phyloP scores from a whole-genome alignment of 1,140 invertebrate species.

The Pomacea maculata region DNA sequence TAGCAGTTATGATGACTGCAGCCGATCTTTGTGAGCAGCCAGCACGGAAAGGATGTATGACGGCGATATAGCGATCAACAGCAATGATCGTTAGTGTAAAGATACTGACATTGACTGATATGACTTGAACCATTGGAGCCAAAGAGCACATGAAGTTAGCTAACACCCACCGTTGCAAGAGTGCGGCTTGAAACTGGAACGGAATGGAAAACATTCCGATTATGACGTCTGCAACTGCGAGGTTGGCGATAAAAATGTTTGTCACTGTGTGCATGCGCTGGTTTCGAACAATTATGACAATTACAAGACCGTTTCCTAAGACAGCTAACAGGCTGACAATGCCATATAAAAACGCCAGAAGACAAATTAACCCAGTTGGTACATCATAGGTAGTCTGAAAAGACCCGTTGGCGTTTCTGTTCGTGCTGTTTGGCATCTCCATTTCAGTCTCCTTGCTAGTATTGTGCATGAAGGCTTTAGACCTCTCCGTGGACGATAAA shows the following conservation, averaged over 20 bases:
- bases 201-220: conserved; percentile 59
- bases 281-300: conserved; percentile 77
- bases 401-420: no score
- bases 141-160: conserved; percentile 84
- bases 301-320: conserved; percentile 82
- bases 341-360: conserved; percentile 83
- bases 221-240: conserved; percentile 58
- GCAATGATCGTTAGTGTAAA: conserved; percentile 85
- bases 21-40: conserved; percentile 44
- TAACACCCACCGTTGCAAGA: conserved; percentile 73
- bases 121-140: conserved; percentile 80
- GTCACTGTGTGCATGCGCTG: conserved; percentile 80
- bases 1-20: conserved; percentile 49
- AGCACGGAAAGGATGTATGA: conserved; percentile 77
- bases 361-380: conserved; percentile 75
- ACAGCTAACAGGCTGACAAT: conserved; percentile 80
- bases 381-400: conserved; percentile 71
- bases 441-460: no score
- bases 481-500: no score
- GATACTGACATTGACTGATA: conserved; percentile 81
- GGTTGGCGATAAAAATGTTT: conserved; percentile 77
- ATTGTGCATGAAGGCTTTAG: no score
- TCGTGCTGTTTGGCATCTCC: no score
- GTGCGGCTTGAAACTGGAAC: conserved; percentile 68
- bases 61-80: conserved; percentile 79